Conservation (phyloP, 2,888 invertebrate genomes). For the Zygothrica quintamaculata region DNA sequence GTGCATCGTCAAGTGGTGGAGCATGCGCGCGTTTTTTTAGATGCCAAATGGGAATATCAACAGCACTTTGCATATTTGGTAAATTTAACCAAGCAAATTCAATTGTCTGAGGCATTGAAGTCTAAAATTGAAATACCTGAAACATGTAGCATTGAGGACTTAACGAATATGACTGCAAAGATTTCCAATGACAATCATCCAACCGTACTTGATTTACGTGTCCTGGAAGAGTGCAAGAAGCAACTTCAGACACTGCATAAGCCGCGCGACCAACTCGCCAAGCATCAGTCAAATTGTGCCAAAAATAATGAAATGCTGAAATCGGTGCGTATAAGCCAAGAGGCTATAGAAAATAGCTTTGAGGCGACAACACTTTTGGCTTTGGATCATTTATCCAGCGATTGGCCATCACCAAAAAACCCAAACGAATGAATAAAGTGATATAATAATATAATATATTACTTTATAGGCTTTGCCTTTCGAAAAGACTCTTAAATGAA, state of each 20-base stretch:
- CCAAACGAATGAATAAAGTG: not conserved
- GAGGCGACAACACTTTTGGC: slow-evolving; percentile 66
- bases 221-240: slow-evolving; percentile 36
- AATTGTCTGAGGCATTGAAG: slow-evolving; percentile 49
- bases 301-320: slow-evolving; percentile 63
- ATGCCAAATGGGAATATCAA: slow-evolving; percentile 70
- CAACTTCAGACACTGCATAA: slow-evolving; percentile 28
- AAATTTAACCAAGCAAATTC: slow-evolving; percentile 50
- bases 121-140: slow-evolving; percentile 27
- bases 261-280: slow-evolving; percentile 23
- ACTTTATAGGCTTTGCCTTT: too few relatives aligned
- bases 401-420: slow-evolving; percentile 38
- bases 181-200: slow-evolving; percentile 52
- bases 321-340: slow-evolving; percentile 55
- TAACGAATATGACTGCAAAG: slow-evolving; percentile 42
- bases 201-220: slow-evolving; percentile 48
- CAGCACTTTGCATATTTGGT: slow-evolving; percentile 58
- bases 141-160: slow-evolving; percentile 16
- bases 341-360: slow-evolving; percentile 63
- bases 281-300: slow-evolving; percentile 47
- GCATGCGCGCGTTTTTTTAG: slow-evolving; percentile 60
- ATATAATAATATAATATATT: not conserved
- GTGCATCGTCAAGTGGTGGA: slow-evolving; percentile 77
- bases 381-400: slow-evolving; percentile 66
- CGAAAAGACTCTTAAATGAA: too few relatives aligned